phyloP scores from a whole-genome alignment of 2,888 invertebrate species.

The Tipula unca region DNA sequence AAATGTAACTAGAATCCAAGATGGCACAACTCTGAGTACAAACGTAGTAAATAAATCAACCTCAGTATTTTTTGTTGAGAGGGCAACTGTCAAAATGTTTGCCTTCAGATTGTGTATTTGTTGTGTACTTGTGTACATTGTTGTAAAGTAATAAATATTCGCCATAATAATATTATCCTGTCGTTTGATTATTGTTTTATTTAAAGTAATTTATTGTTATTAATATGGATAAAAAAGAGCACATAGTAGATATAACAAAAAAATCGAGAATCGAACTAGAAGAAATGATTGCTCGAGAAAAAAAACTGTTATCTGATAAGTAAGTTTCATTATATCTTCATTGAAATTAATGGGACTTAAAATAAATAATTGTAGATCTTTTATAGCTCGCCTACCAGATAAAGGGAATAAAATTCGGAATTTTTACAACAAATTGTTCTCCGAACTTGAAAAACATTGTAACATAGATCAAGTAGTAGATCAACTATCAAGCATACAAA shows the following conservation, averaged over 20 bases:
- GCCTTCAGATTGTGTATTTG: too few species aligned
- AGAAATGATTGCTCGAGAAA: slow-evolving; percentile 36
- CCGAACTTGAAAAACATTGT: slow-evolving; percentile 14
- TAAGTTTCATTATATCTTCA: slow-evolving; percentile 27
- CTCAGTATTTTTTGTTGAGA: too few species aligned
- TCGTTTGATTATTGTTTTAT: too few species aligned
- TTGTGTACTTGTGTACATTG: too few species aligned
- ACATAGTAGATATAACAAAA: slow-evolving; percentile 27
- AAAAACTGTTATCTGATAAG: slow-evolving; percentile 35
- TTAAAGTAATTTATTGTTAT: too few species aligned
- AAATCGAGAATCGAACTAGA: slow-evolving; percentile 32
- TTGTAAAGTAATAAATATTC: too few species aligned
- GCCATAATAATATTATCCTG: too few species aligned
- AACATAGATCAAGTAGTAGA: slow-evolving; percentile 17
- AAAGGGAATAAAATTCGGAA: slow-evolving; percentile 22
- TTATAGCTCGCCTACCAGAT: slow-evolving; percentile 19
- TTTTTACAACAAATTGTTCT: slow-evolving; percentile 14
- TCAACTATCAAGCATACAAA: slow-evolving; percentile 20
- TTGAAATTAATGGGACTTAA: not conserved
- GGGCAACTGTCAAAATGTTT: too few species aligned
- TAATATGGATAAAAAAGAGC: not conserved
- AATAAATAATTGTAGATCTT: not conserved
- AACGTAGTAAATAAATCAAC: too few species aligned
- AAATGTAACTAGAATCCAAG: too few species aligned
- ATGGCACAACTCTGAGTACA: too few species aligned